Evolutionary conservation across 2,113 vertebrate genomes (phyloP).

Genomic region (Ptyas mucosa): DNA sequence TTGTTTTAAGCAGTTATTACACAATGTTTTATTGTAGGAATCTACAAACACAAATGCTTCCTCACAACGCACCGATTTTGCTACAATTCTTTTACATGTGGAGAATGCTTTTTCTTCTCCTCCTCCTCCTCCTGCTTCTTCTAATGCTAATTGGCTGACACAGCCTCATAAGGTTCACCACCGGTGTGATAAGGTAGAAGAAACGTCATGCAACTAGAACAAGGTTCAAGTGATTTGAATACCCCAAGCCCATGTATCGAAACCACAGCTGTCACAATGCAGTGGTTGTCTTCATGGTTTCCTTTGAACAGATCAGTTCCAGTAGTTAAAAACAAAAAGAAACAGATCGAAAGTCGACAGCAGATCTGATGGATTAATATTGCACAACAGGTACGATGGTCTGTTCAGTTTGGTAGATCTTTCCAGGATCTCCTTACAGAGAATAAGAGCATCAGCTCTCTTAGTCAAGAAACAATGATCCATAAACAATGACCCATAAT

Average conservation of each 20-base stretch:
- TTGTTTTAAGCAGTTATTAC: slow-evolving; percentile 36
- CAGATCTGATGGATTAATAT: slow-evolving; percentile 19
- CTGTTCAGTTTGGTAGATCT: slow-evolving; percentile 19
- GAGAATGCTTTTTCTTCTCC: slow-evolving; percentile 18
- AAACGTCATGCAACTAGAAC: slow-evolving; percentile 32
- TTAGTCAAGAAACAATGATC: slow-evolving; percentile 42
- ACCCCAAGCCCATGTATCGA: slow-evolving; percentile 50
- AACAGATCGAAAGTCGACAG: slow-evolving; percentile 35
- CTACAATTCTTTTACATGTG: slow-evolving; percentile 51
- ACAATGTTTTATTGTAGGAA: slow-evolving; percentile 67
- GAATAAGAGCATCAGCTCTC: slow-evolving; percentile 46
- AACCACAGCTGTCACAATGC: background rate
- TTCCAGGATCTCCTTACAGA: slow-evolving; percentile 42
- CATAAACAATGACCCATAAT: slow-evolving; percentile 36
- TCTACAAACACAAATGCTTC: slow-evolving; percentile 63
- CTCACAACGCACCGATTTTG: slow-evolving; percentile 19
- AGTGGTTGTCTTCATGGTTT: slow-evolving; percentile 21
- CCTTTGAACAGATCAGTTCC: slow-evolving; percentile 25
- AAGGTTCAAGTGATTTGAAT: slow-evolving; percentile 28
- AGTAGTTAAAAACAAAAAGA: slow-evolving; percentile 51
- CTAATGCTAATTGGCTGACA: slow-evolving; percentile 47
- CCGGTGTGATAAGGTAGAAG: slow-evolving; percentile 51
- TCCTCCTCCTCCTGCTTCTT: background rate
- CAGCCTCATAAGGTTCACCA: slow-evolving; percentile 43
- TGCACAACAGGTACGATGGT: slow-evolving; percentile 1